Conservation (phyloP, 2,797 vertebrate species). For the Percopsis omiscomaycus region DNA sequence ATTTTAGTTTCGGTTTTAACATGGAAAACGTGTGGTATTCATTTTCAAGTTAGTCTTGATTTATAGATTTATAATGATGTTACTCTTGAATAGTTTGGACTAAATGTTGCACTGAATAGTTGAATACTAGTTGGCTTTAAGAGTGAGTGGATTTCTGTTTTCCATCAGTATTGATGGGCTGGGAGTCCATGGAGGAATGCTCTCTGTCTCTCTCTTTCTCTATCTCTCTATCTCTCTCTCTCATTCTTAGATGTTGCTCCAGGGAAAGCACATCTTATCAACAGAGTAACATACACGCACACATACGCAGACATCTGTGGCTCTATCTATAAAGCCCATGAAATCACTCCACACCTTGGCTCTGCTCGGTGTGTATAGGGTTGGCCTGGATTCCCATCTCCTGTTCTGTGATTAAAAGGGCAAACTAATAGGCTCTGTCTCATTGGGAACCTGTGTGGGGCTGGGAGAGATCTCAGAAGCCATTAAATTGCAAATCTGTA, state of each 20-base stretch:
- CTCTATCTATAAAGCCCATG: slow-evolving; percentile 56
- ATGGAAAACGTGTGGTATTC: neutral
- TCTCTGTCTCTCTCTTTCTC: slow-evolving; percentile 9
- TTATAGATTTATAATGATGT: slow-evolving; percentile 13
- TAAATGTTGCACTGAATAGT: slow-evolving; percentile 50
- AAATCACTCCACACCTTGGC: slow-evolving; percentile 52
- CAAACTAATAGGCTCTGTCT: slow-evolving; percentile 78
- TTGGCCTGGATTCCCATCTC: slow-evolving; percentile 70
- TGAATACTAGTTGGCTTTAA: slow-evolving; percentile 31
- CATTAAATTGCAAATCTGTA: slow-evolving; percentile 83
- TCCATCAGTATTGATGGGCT: slow-evolving; percentile 44
- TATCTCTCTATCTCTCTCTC: slow-evolving; percentile 5
- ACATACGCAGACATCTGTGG: slow-evolving; percentile 30
- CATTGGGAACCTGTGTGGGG: slow-evolving; percentile 67
- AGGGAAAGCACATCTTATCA: no score
- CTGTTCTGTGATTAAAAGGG: slow-evolving; percentile 77
- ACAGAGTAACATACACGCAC: neutral
- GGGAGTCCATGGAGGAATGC: slow-evolving; percentile 29
- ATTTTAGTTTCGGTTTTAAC: slow-evolving; percentile 5
- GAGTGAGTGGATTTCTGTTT: neutral
- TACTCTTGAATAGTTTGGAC: slow-evolving; percentile 38
- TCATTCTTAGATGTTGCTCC: neutral
- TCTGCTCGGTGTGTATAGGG: slow-evolving; percentile 49
- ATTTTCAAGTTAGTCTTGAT: neutral
- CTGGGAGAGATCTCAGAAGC: slow-evolving; percentile 75